Percentiles rank a stretch among this genome's conserved stretches.
Conservation (phyloP, 2,888 invertebrate species). For the Drosophila pullipes region DNA sequence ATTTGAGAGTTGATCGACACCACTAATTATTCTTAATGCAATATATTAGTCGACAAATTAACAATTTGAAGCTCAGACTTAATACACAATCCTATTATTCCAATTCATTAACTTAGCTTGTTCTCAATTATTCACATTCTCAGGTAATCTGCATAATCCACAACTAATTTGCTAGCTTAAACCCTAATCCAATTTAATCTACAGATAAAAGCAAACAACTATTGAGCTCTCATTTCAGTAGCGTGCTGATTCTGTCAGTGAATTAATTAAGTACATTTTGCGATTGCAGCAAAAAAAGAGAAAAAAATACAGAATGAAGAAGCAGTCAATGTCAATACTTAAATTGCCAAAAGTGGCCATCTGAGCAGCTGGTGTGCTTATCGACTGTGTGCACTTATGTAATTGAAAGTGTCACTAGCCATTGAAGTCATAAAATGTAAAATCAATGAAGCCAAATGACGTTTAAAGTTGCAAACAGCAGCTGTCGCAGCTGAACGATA, state of each 20-base stretch:
- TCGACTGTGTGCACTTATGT: constrained; percentile 32
- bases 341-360: neutral
- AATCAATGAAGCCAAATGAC: constrained; percentile 39
- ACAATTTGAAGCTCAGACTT: neutral
- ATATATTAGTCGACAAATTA: neutral
- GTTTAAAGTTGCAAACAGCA: constrained; percentile 35
- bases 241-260: constrained; percentile 2
- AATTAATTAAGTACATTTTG: constrained; percentile 6
- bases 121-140: neutral
- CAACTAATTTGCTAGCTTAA: neutral
- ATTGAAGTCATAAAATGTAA: constrained; percentile 53
- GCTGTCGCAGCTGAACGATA: constrained; percentile 22
- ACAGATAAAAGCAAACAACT: neutral
- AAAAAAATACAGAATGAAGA: neutral
- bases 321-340: neutral
- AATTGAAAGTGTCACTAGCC: constrained; percentile 50
- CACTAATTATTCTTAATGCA: neutral
- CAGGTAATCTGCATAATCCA: neutral
- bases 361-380: neutral
- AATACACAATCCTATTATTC: neutral
- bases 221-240: neutral
- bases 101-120: neutral
- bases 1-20: neutral
- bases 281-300: neutral
- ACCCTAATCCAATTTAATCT: neutral